Evolutionary conservation across 2,113 vertebrate species (phyloP).

Genomic region (Sorex araneus): DNA sequence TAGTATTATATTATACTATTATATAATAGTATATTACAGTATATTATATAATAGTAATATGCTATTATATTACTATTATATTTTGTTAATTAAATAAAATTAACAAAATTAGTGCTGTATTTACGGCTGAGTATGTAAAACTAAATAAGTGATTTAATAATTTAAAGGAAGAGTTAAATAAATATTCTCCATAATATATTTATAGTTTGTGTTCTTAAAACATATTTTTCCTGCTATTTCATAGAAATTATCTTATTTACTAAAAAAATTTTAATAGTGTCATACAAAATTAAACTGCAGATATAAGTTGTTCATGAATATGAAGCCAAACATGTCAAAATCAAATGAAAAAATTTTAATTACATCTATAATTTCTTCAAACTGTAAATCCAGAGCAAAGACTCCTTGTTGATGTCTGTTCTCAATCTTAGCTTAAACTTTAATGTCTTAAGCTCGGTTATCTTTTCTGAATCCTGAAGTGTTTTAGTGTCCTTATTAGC

Average conservation of each 20-base stretch:
- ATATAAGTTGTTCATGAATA: conserved; percentile 1
- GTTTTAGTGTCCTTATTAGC: conserved; percentile 27
- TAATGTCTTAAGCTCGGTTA: conserved; percentile 77
- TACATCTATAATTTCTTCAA: conserved; percentile 48
- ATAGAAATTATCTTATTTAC: conserved; percentile 26
- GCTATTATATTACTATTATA: too few species aligned
- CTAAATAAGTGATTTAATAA: conserved; percentile 40
- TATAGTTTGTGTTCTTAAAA: conserved; percentile 25
- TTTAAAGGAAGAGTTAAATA: neutral
- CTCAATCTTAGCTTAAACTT: conserved; percentile 69
- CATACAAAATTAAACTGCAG: conserved; percentile 2
- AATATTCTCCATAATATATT: conserved; percentile 15
- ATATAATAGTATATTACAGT: too few species aligned
- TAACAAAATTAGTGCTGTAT: conserved; percentile 22
- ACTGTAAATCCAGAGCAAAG: conserved; percentile 38
- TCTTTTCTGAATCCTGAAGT: conserved; percentile 79
- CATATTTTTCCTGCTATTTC: conserved; percentile 26
- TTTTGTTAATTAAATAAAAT: neutral
- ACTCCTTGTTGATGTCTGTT: conserved; percentile 42
- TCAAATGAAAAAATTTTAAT: conserved; percentile 52
- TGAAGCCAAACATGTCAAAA: conserved; percentile 38
- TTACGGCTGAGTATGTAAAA: neutral
- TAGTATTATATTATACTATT: too few species aligned
- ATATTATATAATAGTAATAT: too few species aligned
- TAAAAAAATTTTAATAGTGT: neutral